Evolutionary conservation across 2,888 invertebrate species (phyloP).

Genomic region (Pandemis cinnamomeana): DNA sequence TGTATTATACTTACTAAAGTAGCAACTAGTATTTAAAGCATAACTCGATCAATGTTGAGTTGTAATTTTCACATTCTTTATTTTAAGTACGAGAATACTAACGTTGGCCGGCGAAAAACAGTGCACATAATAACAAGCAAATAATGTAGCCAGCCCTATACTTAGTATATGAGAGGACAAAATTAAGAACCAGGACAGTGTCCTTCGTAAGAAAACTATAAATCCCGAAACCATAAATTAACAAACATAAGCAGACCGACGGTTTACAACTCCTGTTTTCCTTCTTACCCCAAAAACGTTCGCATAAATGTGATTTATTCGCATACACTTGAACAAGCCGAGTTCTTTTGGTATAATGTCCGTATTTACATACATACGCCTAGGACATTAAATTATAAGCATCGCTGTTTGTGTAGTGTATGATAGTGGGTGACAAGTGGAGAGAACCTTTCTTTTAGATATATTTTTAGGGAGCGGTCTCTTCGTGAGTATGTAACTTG

Average conservation of each 20-base stretch:
- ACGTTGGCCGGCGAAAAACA: too few relatives aligned
- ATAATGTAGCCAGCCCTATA: not conserved
- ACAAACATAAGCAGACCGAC: slow-evolving; percentile 43
- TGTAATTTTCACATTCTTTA: too few relatives aligned
- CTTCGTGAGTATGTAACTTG: not conserved
- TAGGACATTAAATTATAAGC: slow-evolving; percentile 41
- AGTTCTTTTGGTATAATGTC: slow-evolving; percentile 64
- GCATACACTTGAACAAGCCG: slow-evolving; percentile 57
- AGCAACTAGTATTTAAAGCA: not conserved
- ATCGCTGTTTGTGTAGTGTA: slow-evolving; percentile 52
- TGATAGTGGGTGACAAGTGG: slow-evolving; percentile 49
- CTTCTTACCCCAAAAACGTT: slow-evolving; percentile 58
- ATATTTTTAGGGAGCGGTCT: slow-evolving; percentile 5
- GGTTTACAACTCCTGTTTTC: slow-evolving; percentile 45
- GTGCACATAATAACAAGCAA: not conserved
- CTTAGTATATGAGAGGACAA: not conserved
- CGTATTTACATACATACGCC: slow-evolving; percentile 63
- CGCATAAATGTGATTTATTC: slow-evolving; percentile 70
- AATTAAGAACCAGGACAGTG: slow-evolving; percentile 17
- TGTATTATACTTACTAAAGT: not conserved
- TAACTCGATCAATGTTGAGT: too few relatives aligned
- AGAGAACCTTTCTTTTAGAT: slow-evolving; percentile 21
- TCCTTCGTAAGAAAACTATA: slow-evolving; percentile 38
- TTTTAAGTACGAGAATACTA: too few relatives aligned
- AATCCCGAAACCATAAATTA: slow-evolving; percentile 50